Evolutionary conservation across 2,113 vertebrate genomes (phyloP).

Genomic region (Heterochromis multidens): DNA sequence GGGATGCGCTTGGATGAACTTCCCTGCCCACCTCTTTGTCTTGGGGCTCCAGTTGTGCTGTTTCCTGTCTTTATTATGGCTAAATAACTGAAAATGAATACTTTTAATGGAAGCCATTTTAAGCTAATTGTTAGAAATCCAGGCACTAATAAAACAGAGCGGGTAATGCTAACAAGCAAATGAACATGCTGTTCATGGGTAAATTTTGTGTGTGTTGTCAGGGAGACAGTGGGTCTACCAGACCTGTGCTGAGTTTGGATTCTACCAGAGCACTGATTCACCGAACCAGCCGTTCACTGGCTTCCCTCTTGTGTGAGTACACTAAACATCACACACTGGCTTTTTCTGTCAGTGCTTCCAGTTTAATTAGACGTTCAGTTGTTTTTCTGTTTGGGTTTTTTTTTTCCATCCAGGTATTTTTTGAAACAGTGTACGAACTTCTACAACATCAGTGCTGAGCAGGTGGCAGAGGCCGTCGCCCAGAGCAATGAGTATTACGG

Average conservation of each 20-base stretch:
- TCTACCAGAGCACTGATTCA: constrained; percentile 74
- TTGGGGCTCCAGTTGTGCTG: not conserved
- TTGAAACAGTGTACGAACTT: constrained; percentile 57
- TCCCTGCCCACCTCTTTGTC: not conserved
- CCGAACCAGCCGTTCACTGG: constrained; percentile 67
- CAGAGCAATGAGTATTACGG: constrained; percentile 72
- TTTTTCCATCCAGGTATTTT: constrained; percentile 40
- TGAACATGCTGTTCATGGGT: not conserved
- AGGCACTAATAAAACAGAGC: accelerated
- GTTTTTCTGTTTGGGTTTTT: not conserved
- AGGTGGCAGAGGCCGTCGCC: constrained; percentile 48
- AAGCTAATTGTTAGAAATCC: not conserved
- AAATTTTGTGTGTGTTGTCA: constrained; percentile 18
- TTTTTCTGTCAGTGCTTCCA: not conserved
- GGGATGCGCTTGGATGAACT: not conserved
- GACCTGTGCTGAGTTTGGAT: constrained; percentile 79
- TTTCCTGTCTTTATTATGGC: not conserved
- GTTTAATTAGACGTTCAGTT: not conserved
- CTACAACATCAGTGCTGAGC: constrained; percentile 53
- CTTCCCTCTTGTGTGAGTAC: constrained; percentile 71
- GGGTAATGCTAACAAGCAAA: not conserved
- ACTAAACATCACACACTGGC: not conserved
- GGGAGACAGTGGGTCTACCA: constrained; percentile 72
- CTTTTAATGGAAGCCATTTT: not conserved
- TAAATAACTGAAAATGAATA: not conserved